These are phyloP conservation scores for Oreortyx pictus DNA, from an alignment of 2,797 vertebrate species.

Conservation along the genomic window DNA sequence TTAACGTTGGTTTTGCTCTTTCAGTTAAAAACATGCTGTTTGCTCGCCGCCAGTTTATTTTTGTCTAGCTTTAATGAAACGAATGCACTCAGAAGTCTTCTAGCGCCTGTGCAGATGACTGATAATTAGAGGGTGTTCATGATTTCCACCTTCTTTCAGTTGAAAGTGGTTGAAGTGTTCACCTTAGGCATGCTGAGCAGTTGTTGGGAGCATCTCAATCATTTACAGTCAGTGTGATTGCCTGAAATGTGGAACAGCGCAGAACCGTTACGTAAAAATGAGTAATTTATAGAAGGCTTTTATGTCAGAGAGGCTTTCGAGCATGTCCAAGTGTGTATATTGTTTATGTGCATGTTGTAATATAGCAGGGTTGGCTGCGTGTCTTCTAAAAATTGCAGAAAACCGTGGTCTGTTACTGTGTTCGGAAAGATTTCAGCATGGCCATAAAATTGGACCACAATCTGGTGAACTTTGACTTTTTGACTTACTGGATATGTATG, in stretches of 20 bases:
- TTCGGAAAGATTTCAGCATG: neutral
- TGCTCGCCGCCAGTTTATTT: neutral
- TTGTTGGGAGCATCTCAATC: neutral
- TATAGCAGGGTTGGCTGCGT: neutral
- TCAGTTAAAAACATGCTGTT: neutral
- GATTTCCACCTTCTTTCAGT: neutral
- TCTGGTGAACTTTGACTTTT: conserved; percentile 31
- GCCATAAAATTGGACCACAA: neutral
- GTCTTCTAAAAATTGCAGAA: neutral
- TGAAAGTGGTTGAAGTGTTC: neutral
- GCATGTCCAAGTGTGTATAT: neutral
- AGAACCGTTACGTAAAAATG: neutral
- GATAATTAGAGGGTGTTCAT: neutral
- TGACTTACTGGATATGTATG: neutral
- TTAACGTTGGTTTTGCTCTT: neutral
- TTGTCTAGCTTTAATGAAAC: neutral
- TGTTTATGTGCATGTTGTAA: neutral
- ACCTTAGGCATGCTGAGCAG: neutral
- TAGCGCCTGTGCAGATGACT: neutral
- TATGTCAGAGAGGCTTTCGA: neutral
- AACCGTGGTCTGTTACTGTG: neutral
- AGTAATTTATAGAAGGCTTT: neutral
- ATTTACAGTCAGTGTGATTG: neutral
- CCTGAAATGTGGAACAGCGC: neutral
- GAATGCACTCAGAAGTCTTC: neutral